Conservation (phyloP, 1,140 invertebrate genomes). For the Ceratina australensis region DNA sequence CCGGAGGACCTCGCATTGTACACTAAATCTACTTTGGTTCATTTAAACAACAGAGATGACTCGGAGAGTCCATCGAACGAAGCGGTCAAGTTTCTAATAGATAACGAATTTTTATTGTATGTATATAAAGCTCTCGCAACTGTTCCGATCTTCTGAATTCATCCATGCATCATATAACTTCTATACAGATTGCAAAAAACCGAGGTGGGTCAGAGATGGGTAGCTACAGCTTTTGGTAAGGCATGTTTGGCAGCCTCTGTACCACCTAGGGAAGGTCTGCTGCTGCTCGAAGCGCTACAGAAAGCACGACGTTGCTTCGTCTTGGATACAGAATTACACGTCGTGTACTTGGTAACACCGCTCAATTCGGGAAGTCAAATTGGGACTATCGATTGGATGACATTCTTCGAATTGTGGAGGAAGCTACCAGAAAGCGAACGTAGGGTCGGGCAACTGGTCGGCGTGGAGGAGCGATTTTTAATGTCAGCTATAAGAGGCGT, state of each 20-base stretch:
- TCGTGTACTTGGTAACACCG: slow-evolving; percentile 96
- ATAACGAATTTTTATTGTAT: slow-evolving; percentile 81
- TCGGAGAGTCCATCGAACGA: slow-evolving; percentile 76
- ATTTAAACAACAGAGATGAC: slow-evolving; percentile 60
- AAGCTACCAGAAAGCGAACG: slow-evolving; percentile 88
- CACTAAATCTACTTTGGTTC: slow-evolving; percentile 86
- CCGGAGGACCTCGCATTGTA: slow-evolving; percentile 88
- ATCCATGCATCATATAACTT: slow-evolving; percentile 20
- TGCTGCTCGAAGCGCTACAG: slow-evolving; percentile 94
- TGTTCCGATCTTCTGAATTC: neutral
- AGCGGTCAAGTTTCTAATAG: slow-evolving; percentile 81
- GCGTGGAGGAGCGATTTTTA: slow-evolving; percentile 94
- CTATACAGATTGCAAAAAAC: slow-evolving; percentile 57
- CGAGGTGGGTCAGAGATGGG: slow-evolving; percentile 80
- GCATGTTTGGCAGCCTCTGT: slow-evolving; percentile 96
- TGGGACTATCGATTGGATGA: slow-evolving; percentile 92
- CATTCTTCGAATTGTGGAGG: slow-evolving; percentile 92
- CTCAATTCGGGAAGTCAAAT: slow-evolving; percentile 90
- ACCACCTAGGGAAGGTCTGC: slow-evolving; percentile 93
- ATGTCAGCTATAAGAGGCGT: slow-evolving; percentile 88
- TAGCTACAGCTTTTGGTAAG: slow-evolving; percentile 92
- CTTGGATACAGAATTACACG: slow-evolving; percentile 95
- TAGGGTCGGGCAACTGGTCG: slow-evolving; percentile 94
- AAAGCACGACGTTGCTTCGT: slow-evolving; percentile 94
- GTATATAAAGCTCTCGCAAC: slow-evolving; percentile 3